Evolutionary conservation across 2,888 invertebrate species (phyloP), one percentile per base, ranked within the genome.

Genomic region (Xanthorhoe designata): DNA sequence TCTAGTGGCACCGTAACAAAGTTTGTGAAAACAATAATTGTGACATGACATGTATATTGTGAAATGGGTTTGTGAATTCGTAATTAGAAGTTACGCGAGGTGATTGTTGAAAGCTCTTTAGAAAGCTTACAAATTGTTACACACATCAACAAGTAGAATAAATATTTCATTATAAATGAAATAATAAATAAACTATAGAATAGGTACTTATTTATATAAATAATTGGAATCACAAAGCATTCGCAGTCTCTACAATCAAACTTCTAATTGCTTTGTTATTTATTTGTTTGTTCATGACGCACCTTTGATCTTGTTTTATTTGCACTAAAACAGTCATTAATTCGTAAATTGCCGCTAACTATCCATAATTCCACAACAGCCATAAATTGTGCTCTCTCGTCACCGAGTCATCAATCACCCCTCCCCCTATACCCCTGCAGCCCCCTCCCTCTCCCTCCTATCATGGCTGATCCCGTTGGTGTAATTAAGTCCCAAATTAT

Each of bases 401-500:
- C 80, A 81, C 77, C 76, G 80, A 75, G 75, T 80, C 85, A 86
- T 86, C 84, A 85, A 85, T 85, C 85, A 85, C 72, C 72, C 75
- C 75, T 69, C 62, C 54, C 54, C 67, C 38, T 60, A 47, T 59
- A 47, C 61, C 19, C 10, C 24, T 13, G 10, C 53, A 0, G 57
- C 64, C 65, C 61, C 69, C 71, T 63, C 66, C 74, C 61, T 69
- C 69, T 72, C 70, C 52, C 72, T 63, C 63, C 74, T 66, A 32
- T 47, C 47, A 17, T 52, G 45, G 49, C 13, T 63, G 56, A 67
- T 67, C 67, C 64, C 67, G 54, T 45, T 57, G 71, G 49, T 76
- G 81, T 85, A 85, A 85, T 85, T 85, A 86, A 83, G 83, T 80
- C 76, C 74, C 82, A 77, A 81, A 83, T 82, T 78, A 83, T 84